Evolutionary conservation across 1,140 invertebrate genomes (phyloP), one percentile per base, ranked within the genome.

Genomic region (Drosophila nikananu): DNA sequence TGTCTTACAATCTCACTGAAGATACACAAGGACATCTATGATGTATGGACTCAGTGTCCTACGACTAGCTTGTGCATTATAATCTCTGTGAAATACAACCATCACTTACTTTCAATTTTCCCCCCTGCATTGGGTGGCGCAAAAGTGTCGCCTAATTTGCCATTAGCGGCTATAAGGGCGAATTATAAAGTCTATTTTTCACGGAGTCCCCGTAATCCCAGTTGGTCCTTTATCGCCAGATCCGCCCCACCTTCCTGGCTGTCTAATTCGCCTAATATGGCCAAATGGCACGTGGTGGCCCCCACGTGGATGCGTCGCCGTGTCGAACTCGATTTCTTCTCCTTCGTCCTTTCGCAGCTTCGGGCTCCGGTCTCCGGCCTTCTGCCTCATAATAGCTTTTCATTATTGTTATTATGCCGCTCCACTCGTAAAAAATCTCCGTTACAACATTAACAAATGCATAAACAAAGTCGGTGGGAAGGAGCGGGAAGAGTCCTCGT

Each of bases 341-440:
- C 12, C 25, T 25, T 25, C 23, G 23, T 35, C 13, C 10, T 17
- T 80, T 68, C 62, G 72, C 23, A n/a, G 27, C 51, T 19, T 32
- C 25, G 27, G 72, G 66, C 49, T 67, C 30, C 8, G 17, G 21
- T 30, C 82, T 25, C 46, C n/a, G 17, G 48, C n/a, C 86, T 82
- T 61, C 68, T 60, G 82, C 71, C 77, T 86, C 90, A 92, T 92
- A 92, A 92, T 91, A 91, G 91, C 91, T 92, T 92, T 92, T 92
- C 91, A 92, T 92, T 92, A 92, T 91, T 92, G 91, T 92, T 92
- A 92, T 87, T 86, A 92, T 84, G 83, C 86, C 78, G 67, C 81
- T 66, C 65, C 73, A 77, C 78, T 90, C 76, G 81, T 83, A 89
- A 84, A 41, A 87, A 92, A 92, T 92, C 91, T 89, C 77, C 91